Conservation (phyloP, 2,113 vertebrate genomes). For the Anas platyrhynchos region DNA sequence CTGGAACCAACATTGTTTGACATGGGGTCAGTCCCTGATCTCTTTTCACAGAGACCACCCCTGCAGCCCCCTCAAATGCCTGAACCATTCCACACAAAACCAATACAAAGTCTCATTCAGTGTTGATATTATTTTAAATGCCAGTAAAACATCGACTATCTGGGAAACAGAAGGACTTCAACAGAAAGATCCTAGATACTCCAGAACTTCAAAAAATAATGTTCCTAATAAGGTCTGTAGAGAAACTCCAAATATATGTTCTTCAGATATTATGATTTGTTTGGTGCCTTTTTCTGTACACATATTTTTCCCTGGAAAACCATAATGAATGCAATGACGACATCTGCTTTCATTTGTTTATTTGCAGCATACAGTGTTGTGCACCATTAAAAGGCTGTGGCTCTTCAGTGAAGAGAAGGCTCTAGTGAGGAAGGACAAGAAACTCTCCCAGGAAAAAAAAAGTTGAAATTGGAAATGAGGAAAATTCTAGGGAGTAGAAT, state of each 20-base stretch:
- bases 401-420: not conserved
- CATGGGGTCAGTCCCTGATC: fast-evolving
- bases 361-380: not conserved
- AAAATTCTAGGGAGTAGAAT: not conserved
- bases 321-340: not conserved
- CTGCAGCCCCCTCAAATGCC: not conserved
- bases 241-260: not conserved
- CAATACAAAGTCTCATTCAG: not conserved
- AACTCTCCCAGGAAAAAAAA: not conserved
- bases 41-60: not conserved
- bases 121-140: not conserved
- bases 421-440: not conserved
- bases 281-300: not conserved
- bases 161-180: not conserved
- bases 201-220: not conserved
- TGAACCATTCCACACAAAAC: not conserved
- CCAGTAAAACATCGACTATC: not conserved
- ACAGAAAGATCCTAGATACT: not conserved
- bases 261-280: not conserved
- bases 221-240: not conserved
- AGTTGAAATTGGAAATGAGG: not conserved
- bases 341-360: not conserved
- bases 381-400: not conserved
- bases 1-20: not conserved
- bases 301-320: not conserved